A percentile compares a stretch with the other conserved stretches of the same genome.
Conservation (phyloP, 1,140 invertebrate genomes). For the Patella vulgata region DNA sequence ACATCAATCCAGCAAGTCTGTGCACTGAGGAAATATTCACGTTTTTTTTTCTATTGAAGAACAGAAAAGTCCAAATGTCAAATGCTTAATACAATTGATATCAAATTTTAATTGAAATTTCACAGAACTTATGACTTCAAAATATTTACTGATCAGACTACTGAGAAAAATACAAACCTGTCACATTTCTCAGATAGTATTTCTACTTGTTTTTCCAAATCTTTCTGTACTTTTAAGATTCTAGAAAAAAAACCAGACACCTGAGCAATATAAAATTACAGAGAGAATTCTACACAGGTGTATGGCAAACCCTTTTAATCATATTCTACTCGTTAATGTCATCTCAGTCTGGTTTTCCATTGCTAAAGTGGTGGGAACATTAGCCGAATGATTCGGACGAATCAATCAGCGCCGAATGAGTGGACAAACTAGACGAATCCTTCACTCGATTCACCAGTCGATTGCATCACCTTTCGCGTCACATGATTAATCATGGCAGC, state of each 20-base stretch:
- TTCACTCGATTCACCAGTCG: no score
- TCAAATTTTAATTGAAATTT: background rate
- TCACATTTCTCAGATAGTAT: conserved; percentile 26
- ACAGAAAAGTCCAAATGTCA: background rate
- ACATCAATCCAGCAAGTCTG: background rate
- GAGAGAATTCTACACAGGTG: no score
- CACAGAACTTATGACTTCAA: background rate
- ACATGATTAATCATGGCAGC: no score
- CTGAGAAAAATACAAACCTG: conserved; percentile 21
- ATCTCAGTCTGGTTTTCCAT: no score
- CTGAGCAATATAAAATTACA: no score
- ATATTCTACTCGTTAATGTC: no score
- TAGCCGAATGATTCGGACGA: no score
- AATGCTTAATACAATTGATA: background rate
- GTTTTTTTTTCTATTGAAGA: background rate
- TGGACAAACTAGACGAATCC: no score
- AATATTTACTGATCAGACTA: background rate
- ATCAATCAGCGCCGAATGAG: no score
- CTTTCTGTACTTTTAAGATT: conserved; percentile 37
- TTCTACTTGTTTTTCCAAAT: conserved; percentile 38
- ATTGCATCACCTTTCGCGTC: no score
- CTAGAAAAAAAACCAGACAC: conserved; percentile 23
- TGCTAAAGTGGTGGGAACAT: no score
- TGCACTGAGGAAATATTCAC: background rate
- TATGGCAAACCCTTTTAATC: no score